A percentile compares a stretch with the other conserved stretches of the same genome.
Evolutionary conservation across 2,113 vertebrate species (phyloP).

Genomic region (Trichechus manatus): DNA sequence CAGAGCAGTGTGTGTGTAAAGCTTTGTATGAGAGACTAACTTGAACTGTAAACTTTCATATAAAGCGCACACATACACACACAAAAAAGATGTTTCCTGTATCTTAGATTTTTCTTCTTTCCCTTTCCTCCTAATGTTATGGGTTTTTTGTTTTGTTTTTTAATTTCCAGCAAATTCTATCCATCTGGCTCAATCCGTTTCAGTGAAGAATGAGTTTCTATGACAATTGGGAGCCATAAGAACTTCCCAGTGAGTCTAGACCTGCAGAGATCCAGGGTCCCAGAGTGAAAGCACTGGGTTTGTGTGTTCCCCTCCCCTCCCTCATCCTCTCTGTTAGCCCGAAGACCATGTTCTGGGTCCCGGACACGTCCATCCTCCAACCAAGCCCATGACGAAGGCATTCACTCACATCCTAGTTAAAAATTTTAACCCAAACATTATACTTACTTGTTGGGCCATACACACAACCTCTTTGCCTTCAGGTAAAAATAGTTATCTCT

Average conservation of each 20-base stretch:
- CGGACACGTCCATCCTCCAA: fast-evolving
- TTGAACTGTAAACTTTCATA: too few relatives aligned
- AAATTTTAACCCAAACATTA: fast-evolving
- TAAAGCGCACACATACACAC: too few relatives aligned
- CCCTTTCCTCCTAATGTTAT: not conserved
- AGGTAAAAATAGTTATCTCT: not conserved
- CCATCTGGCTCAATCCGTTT: not conserved
- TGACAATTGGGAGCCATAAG: fast-evolving
- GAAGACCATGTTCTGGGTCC: not conserved
- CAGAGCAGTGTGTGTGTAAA: too few relatives aligned
- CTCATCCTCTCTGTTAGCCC: not conserved
- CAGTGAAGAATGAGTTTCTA: not conserved
- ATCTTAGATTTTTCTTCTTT: not conserved
- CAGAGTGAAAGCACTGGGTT: not conserved
- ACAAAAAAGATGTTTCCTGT: not conserved
- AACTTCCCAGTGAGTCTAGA: not conserved
- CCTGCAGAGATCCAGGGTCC: fast-evolving
- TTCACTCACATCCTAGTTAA: too few relatives aligned
- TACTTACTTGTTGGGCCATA: not conserved
- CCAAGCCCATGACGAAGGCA: fast-evolving
- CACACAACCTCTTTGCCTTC: too few relatives aligned
- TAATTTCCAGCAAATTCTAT: not conserved
- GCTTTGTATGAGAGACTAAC: too few relatives aligned
- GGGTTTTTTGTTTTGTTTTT: not conserved
- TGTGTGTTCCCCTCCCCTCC: fast-evolving